Conservation (phyloP, 30 jellyfish, hydroid and myxozoan species). For the Aurelia aurita complex sp. Pacific region DNA sequence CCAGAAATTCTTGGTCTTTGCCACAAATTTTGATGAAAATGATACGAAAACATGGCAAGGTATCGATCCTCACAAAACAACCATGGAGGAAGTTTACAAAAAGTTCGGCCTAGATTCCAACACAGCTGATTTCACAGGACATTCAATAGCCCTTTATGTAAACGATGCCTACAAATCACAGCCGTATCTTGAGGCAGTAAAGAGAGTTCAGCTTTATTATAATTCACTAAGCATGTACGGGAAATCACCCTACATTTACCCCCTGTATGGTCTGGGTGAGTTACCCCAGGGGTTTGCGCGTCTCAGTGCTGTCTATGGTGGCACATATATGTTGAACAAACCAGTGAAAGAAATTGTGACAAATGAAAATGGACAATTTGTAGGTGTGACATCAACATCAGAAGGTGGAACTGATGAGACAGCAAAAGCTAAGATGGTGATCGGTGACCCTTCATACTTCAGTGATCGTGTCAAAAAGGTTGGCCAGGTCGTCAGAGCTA, state of each 20-base stretch:
- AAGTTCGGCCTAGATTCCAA: constrained; percentile 91
- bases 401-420: constrained; percentile 80
- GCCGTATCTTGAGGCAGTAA: constrained; percentile 83
- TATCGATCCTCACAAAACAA: constrained; percentile 74
- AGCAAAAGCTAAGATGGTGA: constrained; percentile 93
- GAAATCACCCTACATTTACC: constrained; percentile 96
- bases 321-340: constrained; percentile 97
- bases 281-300: constrained; percentile 99
- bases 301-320: constrained; percentile 99
- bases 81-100: constrained; percentile 93
- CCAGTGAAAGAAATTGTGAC: constrained; percentile 89
- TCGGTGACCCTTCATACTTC: constrained; percentile 99
- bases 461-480: constrained; percentile 88
- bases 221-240: constrained; percentile 88
- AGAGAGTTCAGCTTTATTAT: constrained; percentile 74
- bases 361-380: constrained; percentile 87
- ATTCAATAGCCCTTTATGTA: constrained; percentile 85
- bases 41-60: constrained; percentile 87
- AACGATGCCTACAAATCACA: constrained; percentile 79
- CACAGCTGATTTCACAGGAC: constrained; percentile 99
- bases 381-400: constrained; percentile 83
- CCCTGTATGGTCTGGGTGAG: constrained; percentile 99
- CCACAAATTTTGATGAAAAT: constrained; percentile 61
- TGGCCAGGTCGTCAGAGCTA: constrained; percentile 98
- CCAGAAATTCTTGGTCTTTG: constrained; percentile 82